Conservation (phyloP, 2,113 vertebrate species). For the Caloenas nicobarica region DNA sequence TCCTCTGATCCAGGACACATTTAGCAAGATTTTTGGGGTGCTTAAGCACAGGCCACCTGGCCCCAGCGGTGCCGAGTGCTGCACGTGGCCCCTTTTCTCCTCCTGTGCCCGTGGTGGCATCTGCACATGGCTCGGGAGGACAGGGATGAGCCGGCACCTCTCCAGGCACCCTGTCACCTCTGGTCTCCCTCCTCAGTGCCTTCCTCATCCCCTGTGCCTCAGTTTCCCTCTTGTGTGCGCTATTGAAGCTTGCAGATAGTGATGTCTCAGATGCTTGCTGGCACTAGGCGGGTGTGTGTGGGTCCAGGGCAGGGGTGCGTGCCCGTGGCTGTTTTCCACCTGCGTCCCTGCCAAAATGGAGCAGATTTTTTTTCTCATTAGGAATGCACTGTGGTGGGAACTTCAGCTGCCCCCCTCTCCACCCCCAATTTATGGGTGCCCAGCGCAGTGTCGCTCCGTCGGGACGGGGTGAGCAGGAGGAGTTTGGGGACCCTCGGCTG, state of each 20-base stretch:
- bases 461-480: neutral
- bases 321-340: fast-evolving
- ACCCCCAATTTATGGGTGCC: neutral
- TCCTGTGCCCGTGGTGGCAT: neutral
- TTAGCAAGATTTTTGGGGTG: neutral
- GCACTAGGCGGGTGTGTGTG: fast-evolving
- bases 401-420: no score
- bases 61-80: neutral
- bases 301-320: neutral
- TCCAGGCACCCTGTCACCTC: neutral
- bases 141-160: neutral
- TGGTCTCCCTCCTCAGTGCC: fast-evolving
- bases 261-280: fast-evolving
- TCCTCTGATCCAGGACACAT: neutral
- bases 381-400: neutral
- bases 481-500: neutral
- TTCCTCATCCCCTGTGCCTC: neutral
- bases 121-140: neutral
- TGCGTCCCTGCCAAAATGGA: fast-evolving
- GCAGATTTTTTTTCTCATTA: neutral
- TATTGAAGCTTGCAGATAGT: neutral
- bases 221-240: neutral
- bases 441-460: fast-evolving
- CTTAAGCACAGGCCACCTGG: neutral
- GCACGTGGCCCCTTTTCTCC: neutral